Base-by-base conservation (phyloP, 2,797 vertebrate species). In the Mus caroli region DNA sequence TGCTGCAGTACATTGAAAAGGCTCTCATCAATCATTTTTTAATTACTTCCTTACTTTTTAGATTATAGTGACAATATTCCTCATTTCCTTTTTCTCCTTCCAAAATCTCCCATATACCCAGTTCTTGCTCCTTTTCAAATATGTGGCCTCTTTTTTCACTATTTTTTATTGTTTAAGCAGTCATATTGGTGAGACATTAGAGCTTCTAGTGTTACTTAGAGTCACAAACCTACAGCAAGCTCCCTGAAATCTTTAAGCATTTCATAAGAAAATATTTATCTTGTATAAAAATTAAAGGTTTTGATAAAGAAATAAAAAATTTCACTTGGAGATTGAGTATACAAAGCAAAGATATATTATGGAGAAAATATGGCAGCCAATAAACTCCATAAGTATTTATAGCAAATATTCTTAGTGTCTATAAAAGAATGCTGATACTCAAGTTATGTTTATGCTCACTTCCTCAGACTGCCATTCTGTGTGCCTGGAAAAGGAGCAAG, bases 211-310 rank as follows among this genome's bases (percentile, higher is more conserved):
- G 64, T 67, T 84, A 31, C 24, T 28, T 43, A 64, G 82, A 84
- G 20, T 50, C 60, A 34, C 28, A 67, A 34, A 50, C 28, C 50
- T 11, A 50, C 31, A 50, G 19, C 10, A 67, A 85, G 60, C 28
- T 67, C 11, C 43, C 28, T 67, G 19, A 34, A 22, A 6, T 67
- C 6, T n/a, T 46, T 50, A 85, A n/a, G 19, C 43, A 95, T 71
- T 92, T 88, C 60, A 88, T 75, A 73, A 92, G 43, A 37, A 94
- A 80, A 85, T 73, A 87, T 37, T 88, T 95, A 87, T 37, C 43
- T 92, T 94, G 6, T 80, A 56, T 58, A 87, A 95, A 71, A 62
- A 96, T 86, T 78, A 54, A 94, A 95, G 20, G 3, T 71, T 94
- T 96, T 87, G 37, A 76, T 84, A 67, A 31, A 64, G 19, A 37